phyloP scores from a whole-genome alignment of 2,888 invertebrate species.

The Norana najaformis region DNA sequence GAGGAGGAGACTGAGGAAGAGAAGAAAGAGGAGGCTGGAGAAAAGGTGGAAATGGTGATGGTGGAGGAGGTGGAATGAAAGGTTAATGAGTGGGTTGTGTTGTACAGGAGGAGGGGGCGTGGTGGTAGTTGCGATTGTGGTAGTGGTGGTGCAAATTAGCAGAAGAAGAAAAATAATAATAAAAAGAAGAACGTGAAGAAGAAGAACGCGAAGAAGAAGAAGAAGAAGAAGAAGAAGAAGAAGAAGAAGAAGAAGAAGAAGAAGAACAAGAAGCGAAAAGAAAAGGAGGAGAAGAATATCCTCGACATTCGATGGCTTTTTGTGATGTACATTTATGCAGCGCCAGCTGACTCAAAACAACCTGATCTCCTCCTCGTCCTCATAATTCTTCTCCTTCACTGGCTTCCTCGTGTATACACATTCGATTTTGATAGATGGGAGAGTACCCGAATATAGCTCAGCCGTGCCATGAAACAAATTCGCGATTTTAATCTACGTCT shows the following conservation, averaged over 20 bases:
- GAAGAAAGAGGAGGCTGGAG: background rate
- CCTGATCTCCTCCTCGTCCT: background rate
- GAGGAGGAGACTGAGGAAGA: background rate
- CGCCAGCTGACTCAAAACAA: background rate
- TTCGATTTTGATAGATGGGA: constrained; percentile 2
- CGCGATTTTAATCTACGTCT: background rate
- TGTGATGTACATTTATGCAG: background rate
- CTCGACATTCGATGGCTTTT: background rate
- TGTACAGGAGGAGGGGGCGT: background rate
- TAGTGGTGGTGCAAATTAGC: background rate
- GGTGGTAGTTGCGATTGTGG: background rate
- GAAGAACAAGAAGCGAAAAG: background rate
- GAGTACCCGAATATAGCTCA: background rate
- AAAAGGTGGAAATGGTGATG: background rate
- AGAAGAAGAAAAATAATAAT: too few relatives aligned
- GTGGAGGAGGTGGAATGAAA: background rate
- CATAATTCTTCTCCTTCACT: background rate
- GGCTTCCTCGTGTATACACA: background rate
- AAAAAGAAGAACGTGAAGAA: too few relatives aligned
- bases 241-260: background rate
- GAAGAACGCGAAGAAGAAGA: too few relatives aligned
- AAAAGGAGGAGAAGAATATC: background rate
- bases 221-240: background rate
- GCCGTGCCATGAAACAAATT: background rate
- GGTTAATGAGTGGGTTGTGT: background rate